phyloP scores from a whole-genome alignment of 35 echinoderm and acorn worm species.

The Acanthaster planci region DNA sequence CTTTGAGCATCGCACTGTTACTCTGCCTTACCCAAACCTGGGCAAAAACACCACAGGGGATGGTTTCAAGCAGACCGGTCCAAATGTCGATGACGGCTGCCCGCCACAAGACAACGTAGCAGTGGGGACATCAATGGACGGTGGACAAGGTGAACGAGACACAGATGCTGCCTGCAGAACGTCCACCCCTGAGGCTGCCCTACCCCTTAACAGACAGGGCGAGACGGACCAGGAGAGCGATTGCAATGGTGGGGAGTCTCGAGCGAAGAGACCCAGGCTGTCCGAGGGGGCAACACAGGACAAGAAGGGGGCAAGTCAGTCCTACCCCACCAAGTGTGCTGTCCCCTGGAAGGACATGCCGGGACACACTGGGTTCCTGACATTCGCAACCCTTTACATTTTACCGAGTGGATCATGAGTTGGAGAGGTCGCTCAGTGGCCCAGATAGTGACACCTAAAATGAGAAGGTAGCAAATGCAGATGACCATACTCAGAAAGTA shows the following conservation, averaged over 20 bases:
- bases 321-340: conserved; percentile 44
- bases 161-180: conserved; percentile 15
- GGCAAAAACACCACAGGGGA: conserved; percentile 19
- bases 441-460: too few species aligned
- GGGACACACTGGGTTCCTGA: conserved; percentile 90
- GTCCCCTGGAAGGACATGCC: conserved; percentile 62
- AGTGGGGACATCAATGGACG: background rate
- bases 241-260: background rate
- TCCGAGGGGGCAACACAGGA: background rate
- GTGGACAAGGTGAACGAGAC: background rate
- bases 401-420: background rate
- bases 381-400: conserved; percentile 78
- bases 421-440: background rate
- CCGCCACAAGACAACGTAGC: background rate
- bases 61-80: background rate
- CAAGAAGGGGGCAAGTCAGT: background rate
- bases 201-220: background rate
- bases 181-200: background rate
- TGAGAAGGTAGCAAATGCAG: too few species aligned
- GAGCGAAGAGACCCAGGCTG: conserved; percentile 28
- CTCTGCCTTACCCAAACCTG: conserved; percentile 61
- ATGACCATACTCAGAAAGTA: too few species aligned
- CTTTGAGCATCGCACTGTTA: conserved; percentile 65
- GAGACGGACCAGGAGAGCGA: background rate
- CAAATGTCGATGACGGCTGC: background rate